Conservation (phyloP, 2,888 invertebrate species). For the Caradrina kadenii region DNA sequence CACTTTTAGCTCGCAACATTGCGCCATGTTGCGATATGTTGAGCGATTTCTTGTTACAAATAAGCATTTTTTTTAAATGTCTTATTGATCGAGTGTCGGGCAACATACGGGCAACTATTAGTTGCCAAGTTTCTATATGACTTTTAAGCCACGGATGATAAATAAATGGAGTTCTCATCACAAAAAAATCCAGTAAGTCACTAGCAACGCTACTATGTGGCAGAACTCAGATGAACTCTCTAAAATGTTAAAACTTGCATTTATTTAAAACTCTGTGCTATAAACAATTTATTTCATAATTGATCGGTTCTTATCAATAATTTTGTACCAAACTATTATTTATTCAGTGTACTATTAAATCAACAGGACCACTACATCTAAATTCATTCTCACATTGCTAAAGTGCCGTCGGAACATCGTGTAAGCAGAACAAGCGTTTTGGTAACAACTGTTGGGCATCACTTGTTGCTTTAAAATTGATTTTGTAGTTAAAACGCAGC, state of each 20-base stretch:
- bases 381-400: conserved; percentile 34
- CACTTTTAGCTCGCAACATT: conserved; percentile 17
- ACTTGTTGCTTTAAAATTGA: conserved; percentile 46
- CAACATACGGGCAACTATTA: conserved; percentile 24
- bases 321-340: conserved; percentile 46
- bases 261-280: conserved; percentile 7
- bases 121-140: conserved; percentile 4
- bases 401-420: conserved; percentile 10
- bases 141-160: conserved; percentile 7
- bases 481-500: conserved; percentile 19
- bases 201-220: no score
- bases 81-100: conserved; percentile 32
- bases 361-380: conserved; percentile 52
- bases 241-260: not conserved
- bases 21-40: conserved; percentile 37
- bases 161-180: conserved; percentile 19
- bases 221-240: no score
- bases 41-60: conserved; percentile 32
- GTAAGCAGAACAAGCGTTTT: conserved; percentile 47
- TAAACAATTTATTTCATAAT: not conserved
- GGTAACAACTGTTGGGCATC: conserved; percentile 32
- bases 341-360: conserved; percentile 32
- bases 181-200: not conserved
- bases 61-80: not conserved
- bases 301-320: conserved; percentile 27